Base-by-base conservation (phyloP, 2,797 vertebrate species). In the Uromys caudimaculatus region DNA sequence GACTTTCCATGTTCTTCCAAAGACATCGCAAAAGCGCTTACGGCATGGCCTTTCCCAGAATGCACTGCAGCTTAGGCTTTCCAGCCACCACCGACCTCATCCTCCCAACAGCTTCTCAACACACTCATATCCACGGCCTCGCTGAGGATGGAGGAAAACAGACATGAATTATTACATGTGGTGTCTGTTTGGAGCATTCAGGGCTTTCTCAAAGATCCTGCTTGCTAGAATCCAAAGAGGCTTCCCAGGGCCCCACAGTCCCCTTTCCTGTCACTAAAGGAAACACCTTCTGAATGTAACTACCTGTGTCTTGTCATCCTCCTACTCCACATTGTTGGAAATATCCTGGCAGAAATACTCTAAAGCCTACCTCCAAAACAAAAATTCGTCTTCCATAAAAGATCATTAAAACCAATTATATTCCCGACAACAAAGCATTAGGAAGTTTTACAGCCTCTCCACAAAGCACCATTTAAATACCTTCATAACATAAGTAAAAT, bases 271-370 rank as follows among this genome's bases (percentile, higher is more conserved):
- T 44, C 77, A 87, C 41, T 95, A 67, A 67, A 38, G 64, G 88
- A 95, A 93, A 78, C 41, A 90, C 38, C 10, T 92, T 86, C 60
- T 79, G 54, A 29, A 19, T 32, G 14, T 38, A 90, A 79, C 52
- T 44, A 86, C 78, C 77, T 32, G 5, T 14, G 32, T 77, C 62
- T 86, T 64, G 35, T 54, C 1, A 41, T 27, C 35, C 69, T 95
- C 71, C 75, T 60, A 64, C 44, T 50, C 82, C 60, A 52, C 78
- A 92, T 32, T 78, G 23, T 11, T 78, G 58, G 50, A 90, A 97
- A 96, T 84, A 94, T 56, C 41, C 81, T 47, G n/a, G 56, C 56
- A 94, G 58, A 92, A 86, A 76, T 64, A 83, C 38, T 91, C 8
- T 44, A 81, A 91, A 75, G 12, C 91, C 76, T 92, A 79, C 60